phyloP scores from a whole-genome alignment of 92 coral and sea anemone species.

The Blastomussa wellsi region DNA sequence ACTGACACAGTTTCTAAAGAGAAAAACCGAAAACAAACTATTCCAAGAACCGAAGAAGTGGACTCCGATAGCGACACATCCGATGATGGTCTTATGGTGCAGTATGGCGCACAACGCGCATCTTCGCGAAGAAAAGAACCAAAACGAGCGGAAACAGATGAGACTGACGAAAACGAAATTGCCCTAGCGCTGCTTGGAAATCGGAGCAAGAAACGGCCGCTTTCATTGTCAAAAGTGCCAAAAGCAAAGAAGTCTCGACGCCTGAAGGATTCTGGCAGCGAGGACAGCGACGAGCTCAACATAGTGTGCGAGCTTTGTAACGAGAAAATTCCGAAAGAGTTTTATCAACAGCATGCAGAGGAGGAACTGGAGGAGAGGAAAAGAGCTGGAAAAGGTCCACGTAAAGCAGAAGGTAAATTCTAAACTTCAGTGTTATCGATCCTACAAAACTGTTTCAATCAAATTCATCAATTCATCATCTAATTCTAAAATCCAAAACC shows the following conservation, averaged over 20 bases:
- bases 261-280: constrained; percentile 24
- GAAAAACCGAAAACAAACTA: background rate
- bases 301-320: constrained; percentile 29
- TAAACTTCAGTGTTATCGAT: no score
- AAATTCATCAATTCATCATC: no score
- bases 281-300: constrained; percentile 26
- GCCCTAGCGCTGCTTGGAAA: constrained; percentile 24
- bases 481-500: no score
- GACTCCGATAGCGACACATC: background rate
- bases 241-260: constrained; percentile 20
- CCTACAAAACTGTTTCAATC: no score
- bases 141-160: background rate
- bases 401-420: constrained; percentile 26
- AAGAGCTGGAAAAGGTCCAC: background rate
- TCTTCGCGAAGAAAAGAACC: constrained; percentile 1
- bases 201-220: constrained; percentile 21
- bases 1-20: background rate
- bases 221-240: constrained; percentile 9
- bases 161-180: constrained; percentile 24
- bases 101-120: constrained; percentile 31
- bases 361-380: constrained; percentile 33
- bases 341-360: constrained; percentile 22
- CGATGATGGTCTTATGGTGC: constrained; percentile 26
- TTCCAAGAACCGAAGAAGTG: constrained; percentile 10
- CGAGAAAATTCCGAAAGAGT: constrained; percentile 33